A percentile compares a stretch with the other conserved stretches of the same genome.
These are phyloP conservation scores for Zoanthus gigantus DNA, from an alignment of 92 coral and sea anemone genomes.

Conservation along the genomic window DNA sequence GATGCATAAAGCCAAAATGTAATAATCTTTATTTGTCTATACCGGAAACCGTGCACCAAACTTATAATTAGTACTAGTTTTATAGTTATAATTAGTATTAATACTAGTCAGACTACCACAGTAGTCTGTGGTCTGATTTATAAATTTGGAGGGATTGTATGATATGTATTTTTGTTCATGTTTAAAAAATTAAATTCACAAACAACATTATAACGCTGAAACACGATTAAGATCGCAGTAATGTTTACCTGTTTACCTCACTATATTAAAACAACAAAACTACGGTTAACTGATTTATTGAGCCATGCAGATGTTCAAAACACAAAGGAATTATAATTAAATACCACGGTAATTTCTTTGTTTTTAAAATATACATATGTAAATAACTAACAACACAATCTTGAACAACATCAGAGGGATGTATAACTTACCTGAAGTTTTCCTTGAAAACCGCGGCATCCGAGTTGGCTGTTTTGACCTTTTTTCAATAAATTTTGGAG, in stretches of 20 bases:
- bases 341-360: not conserved
- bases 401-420: not conserved
- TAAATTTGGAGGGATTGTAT: too few species aligned
- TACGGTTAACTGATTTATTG: not conserved
- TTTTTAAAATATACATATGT: not conserved
- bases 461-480: constrained; percentile 58
- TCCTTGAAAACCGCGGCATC: constrained; percentile 92
- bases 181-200: too few species aligned
- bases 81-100: too few species aligned
- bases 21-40: too few species aligned
- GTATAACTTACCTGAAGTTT: constrained; percentile 67
- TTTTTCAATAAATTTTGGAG: constrained; percentile 22
- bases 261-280: not conserved
- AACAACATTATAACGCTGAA: not conserved
- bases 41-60: too few species aligned
- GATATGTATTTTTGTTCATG: too few species aligned
- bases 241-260: not conserved
- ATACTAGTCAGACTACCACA: too few species aligned
- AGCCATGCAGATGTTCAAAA: not conserved
- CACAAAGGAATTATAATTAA: not conserved
- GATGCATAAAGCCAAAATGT: too few species aligned
- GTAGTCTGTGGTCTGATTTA: too few species aligned
- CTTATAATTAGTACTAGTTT: too few species aligned
- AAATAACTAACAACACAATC: not conserved
- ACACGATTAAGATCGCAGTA: not conserved